Percentiles rank a stretch among this genome's conserved stretches.
These are phyloP conservation scores for Chymomyza caudatula DNA, from an alignment of 2,888 invertebrate species.

Conservation along the genomic window DNA sequence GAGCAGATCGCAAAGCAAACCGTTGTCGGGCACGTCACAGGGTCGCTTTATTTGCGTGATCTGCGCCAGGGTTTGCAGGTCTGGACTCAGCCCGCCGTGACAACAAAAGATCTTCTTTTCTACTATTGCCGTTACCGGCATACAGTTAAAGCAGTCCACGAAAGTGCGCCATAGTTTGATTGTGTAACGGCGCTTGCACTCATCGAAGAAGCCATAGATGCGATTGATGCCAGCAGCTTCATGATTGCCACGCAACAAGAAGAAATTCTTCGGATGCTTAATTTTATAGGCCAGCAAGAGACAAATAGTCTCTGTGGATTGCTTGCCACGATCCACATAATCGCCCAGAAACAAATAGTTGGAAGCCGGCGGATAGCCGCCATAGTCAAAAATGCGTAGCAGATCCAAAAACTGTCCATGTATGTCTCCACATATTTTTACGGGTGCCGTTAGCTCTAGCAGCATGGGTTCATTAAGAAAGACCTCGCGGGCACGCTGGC, in stretches of 20 bases:
- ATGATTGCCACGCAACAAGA: constrained; percentile 94
- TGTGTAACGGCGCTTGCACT: constrained; percentile 94
- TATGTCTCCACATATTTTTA: constrained; percentile 99
- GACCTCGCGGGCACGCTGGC: constrained; percentile 97
- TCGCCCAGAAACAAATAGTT: constrained; percentile 98
- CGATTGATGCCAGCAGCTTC: constrained; percentile 97
- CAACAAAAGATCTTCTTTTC: constrained; percentile 86
- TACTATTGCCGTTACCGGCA: constrained; percentile 90
- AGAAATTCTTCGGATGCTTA: constrained; percentile 97
- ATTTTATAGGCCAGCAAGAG: constrained; percentile 96
- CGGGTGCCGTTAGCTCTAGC: constrained; percentile 96
- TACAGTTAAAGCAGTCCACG: constrained; percentile 89
- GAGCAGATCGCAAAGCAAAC: constrained; percentile 94
- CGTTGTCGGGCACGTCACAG: constrained; percentile 96
- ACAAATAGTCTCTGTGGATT: constrained; percentile 96
- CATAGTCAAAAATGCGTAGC: constrained; percentile 95
- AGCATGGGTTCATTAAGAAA: constrained; percentile 98
- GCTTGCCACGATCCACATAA: constrained; percentile 97
- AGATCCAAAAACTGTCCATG: constrained; percentile 98
- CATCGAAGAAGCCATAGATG: constrained; percentile 95
- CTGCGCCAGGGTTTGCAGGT: constrained; percentile 96
- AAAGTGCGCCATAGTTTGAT: constrained; percentile 99
- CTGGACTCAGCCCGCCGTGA: constrained; percentile 88
- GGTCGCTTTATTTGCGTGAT: constrained; percentile 97
- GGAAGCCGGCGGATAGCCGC: constrained; percentile 97